Evolutionary conservation across 2,888 invertebrate species (phyloP), one percentile per base, ranked within the genome.

Genomic region (Hecatera dysodea): DNA sequence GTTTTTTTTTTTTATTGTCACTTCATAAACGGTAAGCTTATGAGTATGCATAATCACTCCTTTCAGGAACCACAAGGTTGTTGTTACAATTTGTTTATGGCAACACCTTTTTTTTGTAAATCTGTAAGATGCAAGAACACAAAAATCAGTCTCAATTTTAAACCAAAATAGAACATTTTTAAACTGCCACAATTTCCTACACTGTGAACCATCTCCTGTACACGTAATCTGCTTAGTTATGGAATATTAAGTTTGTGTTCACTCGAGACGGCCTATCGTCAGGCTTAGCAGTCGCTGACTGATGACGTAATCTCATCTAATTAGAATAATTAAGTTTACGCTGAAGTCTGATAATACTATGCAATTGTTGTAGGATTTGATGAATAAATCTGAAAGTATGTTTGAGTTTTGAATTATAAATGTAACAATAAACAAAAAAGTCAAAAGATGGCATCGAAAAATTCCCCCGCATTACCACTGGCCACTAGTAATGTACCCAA

Each of bases 241-340:
- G 88, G 87, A 87, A 88, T 90, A 90, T 90, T 89, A 90, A 90
- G 88, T 90, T 87, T 82, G 81, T 81, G 82, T 84, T 85, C 86
- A 86, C 88, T 81, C 53, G 82, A 84, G 86, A 83, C 82, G 78
- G 76, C 84, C 80, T 78, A 84, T 81, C 83, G 72, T 69, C 64
- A 50, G 27, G 78, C 76, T 82, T 64, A 78, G 69, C 61, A 72
- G 67, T 63, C 67, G 80, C 69, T 78, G 84, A 85, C 86, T 77
- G 82, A 85, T 82, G 86, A 86, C 84, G 69, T 81, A 78, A 82
- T 78, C 82, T 65, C 72, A 75, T 66, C 73, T 84, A 78, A 84
- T 85, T 84, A 84, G 62, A 78, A 82, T 80, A 78, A 86, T 84
- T 75, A 78, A 71, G 65, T 72, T 72, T 73, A 69, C 39, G 72